Evolutionary conservation across 2,797 vertebrate species (phyloP).

Genomic region (Molothrus aeneus): DNA sequence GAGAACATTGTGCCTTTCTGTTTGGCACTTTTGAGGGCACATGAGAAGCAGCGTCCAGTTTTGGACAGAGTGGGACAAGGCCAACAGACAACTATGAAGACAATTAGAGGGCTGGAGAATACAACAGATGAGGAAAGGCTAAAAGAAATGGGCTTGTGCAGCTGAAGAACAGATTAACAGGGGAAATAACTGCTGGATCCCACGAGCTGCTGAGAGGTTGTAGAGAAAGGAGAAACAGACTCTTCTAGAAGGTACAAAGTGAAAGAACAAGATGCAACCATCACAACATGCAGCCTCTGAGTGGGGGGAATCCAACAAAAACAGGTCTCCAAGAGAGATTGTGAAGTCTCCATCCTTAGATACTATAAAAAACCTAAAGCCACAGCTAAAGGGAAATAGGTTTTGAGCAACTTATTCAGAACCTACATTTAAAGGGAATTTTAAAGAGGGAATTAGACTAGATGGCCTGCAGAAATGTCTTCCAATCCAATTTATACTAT

Average conservation of each 20-base stretch:
- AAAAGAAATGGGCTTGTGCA: background rate
- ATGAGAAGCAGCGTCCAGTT: background rate
- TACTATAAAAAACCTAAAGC: background rate
- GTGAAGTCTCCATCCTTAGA: background rate
- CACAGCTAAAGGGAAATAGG: background rate
- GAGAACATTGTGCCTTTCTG: background rate
- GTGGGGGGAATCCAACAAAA: background rate
- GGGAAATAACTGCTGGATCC: background rate
- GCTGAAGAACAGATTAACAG: background rate
- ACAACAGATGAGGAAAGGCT: background rate
- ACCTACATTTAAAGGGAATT: background rate
- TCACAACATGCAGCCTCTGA: background rate
- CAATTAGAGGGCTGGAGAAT: background rate
- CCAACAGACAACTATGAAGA: background rate
- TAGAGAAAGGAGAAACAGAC: background rate
- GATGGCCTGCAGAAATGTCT: background rate
- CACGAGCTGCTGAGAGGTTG: fast-evolving
- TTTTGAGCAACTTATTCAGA: background rate
- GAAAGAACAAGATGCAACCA: background rate
- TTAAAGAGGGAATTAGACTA: background rate
- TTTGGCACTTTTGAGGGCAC: background rate
- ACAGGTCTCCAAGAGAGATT: background rate
- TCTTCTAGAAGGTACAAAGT: background rate
- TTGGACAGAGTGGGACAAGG: background rate
- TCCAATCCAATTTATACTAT: background rate